Base-by-base conservation (phyloP, 2,888 invertebrate genomes). In the Spatulosminthurus flaviceps region DNA sequence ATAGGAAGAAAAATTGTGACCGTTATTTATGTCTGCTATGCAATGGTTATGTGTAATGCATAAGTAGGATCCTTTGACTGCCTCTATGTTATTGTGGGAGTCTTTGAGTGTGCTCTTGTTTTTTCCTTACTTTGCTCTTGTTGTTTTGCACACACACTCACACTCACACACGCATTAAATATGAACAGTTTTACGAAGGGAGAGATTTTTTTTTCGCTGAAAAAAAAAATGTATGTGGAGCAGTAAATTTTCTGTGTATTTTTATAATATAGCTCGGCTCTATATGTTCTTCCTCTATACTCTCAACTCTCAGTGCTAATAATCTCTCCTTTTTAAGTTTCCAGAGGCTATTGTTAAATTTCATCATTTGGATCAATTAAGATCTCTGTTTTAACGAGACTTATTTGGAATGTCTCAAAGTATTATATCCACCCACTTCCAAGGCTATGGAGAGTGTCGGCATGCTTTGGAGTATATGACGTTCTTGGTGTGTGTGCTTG, bases 301-400 rank as follows among this genome's bases (percentile, higher is more conserved):
- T n/a, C n/a, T n/a, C n/a, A n/a, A n/a, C n/a, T n/a, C n/a, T n/a
- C n/a, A 29, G 75, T 61, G 74, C n/a, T 61, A 74, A 74, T 74
- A 60, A 74, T 74, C 61, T 74, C 26, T 43, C 29, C 74, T 61
- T 74, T 74, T 51, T 74, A 74, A 61, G 74, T 74, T 61, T 28
- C 41, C 64, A 64, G 70, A 9, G 34, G 41, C 70, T 29, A 70
- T 70, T 28, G 19, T 70, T n/a, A 24, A 72, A 43, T 74, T 75
- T 75, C 75, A 75, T 75, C 75, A 75, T 75, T 75, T 75, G 75
- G 66, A 75, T 75, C 75, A 75, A 66, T 75, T 66, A 64, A 75
- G 75, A 75, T 75, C 75, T 60, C 75, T 60, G 66, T 64, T 66
- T 34, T 70, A 70, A 70, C 70, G n/a, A 70, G 70, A 61, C 66